Evolutionary conservation across 1,140 invertebrate species (phyloP).

Genomic region (Ruditapes philippinarum): DNA sequence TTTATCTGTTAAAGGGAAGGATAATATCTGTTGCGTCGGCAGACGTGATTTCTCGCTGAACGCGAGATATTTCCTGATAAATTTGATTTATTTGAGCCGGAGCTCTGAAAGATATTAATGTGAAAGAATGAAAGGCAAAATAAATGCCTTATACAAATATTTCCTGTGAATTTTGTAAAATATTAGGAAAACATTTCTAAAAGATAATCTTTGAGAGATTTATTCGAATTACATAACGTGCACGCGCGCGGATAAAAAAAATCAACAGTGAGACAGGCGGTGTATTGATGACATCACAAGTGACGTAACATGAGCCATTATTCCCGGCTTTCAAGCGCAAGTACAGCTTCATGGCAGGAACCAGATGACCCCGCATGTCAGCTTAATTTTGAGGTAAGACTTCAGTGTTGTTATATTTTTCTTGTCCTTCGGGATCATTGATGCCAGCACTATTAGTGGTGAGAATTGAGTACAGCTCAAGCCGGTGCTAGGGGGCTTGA

Average conservation of each 20-base stretch:
- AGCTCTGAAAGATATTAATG: too few relatives aligned
- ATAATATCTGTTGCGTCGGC: neutral
- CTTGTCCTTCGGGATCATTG: too few relatives aligned
- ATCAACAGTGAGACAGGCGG: neutral
- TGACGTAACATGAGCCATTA: constrained; percentile 48
- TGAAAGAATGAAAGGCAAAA: neutral
- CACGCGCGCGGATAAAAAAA: too few relatives aligned
- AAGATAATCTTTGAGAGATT: neutral
- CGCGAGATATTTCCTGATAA: neutral
- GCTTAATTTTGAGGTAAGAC: constrained; percentile 24
- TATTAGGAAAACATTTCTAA: neutral
- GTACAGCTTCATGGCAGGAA: constrained; percentile 43
- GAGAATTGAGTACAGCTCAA: too few relatives aligned
- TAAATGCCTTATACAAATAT: neutral
- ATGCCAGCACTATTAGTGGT: too few relatives aligned
- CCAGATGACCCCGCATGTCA: constrained; percentile 28
- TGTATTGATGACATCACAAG: neutral
- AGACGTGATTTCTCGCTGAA: neutral
- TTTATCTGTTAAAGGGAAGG: neutral
- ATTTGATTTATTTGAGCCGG: neutral
- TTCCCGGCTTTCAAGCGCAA: constrained; percentile 40
- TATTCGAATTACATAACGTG: too few relatives aligned
- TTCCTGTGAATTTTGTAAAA: neutral
- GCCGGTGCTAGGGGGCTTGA: too few relatives aligned
- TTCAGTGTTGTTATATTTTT: too few relatives aligned